Conservation (phyloP, 2,113 vertebrate species). For the Chauna torquata region DNA sequence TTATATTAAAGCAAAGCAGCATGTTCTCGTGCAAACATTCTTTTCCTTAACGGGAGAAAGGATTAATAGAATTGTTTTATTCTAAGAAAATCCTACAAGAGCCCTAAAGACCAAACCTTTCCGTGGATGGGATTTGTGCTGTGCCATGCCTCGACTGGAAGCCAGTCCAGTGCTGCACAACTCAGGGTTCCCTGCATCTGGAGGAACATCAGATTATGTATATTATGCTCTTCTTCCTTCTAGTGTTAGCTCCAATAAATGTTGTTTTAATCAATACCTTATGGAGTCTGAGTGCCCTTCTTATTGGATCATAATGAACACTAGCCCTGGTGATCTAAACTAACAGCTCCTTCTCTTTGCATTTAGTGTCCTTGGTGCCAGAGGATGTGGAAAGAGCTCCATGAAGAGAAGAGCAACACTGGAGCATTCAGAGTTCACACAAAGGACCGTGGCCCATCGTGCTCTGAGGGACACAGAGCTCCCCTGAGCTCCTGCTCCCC, state of each 20-base stretch:
- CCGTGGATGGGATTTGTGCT: neutral
- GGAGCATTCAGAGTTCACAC: neutral
- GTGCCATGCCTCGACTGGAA: neutral
- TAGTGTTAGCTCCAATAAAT: neutral
- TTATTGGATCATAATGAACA: neutral
- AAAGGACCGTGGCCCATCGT: neutral
- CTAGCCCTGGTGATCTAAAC: neutral
- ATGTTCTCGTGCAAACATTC: neutral
- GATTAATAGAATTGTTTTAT: neutral
- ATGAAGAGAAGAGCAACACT: neutral
- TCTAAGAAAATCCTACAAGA: neutral
- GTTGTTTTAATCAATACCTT: too few relatives aligned
- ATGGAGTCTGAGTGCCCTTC: neutral
- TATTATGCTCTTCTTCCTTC: neutral
- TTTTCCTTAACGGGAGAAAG: neutral
- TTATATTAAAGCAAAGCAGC: neutral
- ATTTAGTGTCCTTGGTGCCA: neutral
- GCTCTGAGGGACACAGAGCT: neutral
- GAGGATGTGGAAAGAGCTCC: neutral
- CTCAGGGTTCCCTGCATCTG: neutral
- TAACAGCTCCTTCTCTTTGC: neutral
- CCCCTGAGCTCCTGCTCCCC: neutral
- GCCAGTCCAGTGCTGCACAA: neutral
- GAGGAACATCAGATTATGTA: too few relatives aligned
- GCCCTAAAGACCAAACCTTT: neutral